These are phyloP conservation scores for Sarcophilus harrisii DNA, from an alignment of 2,797 vertebrate species.

Conservation along the genomic window DNA sequence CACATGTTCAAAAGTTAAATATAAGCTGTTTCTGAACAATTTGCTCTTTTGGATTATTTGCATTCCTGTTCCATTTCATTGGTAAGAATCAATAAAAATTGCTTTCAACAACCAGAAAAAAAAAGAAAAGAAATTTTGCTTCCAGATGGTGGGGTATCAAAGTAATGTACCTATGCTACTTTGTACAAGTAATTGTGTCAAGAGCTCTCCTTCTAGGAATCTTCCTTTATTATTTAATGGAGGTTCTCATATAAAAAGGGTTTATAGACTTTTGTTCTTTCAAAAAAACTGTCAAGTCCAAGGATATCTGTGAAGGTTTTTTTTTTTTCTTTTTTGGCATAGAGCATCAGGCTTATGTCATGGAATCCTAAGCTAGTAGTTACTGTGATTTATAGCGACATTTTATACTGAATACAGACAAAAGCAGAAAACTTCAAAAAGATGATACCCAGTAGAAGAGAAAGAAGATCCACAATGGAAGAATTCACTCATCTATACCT, in stretches of 20 bases:
- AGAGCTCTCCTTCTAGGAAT: background rate
- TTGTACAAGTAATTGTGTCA: background rate
- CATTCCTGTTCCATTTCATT: background rate
- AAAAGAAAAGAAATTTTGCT: background rate
- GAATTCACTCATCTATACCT: background rate
- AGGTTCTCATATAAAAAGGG: no score
- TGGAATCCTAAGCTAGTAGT: background rate
- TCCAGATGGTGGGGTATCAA: no score
- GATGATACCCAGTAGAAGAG: background rate
- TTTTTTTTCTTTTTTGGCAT: background rate
- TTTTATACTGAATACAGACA: accelerated
- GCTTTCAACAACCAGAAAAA: background rate
- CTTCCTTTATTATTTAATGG: background rate
- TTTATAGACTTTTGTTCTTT: background rate
- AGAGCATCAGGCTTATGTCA: background rate
- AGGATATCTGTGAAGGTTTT: background rate
- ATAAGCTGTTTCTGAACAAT: background rate
- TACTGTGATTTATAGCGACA: background rate
- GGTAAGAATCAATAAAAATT: background rate
- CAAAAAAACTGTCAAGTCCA: background rate
- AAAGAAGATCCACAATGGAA: background rate
- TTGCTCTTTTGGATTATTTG: background rate
- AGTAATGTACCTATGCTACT: background rate
- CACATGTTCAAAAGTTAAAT: background rate
- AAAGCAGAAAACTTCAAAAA: background rate